Base-by-base conservation (phyloP, 2,113 vertebrate genomes). In the Alligator sinensis region DNA sequence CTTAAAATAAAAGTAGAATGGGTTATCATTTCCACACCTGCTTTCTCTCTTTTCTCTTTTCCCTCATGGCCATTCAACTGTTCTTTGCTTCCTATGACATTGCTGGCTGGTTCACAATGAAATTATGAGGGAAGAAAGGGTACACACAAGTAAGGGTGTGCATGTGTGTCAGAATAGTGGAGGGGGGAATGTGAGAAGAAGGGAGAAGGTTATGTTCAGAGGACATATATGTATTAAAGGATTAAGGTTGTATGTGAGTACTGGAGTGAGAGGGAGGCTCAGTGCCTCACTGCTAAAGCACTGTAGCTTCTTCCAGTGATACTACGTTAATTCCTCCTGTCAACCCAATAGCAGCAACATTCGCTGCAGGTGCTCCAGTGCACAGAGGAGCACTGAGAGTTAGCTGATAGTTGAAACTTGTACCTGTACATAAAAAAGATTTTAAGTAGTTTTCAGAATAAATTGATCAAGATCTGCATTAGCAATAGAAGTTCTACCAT, bases 361-460 rank as follows among this genome's bases (percentile, higher is more conserved):
- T 47, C 11, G 5, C 2, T 25, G 12, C 16, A 64, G 84, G 8
- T 60, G 87, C 16, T 4, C 19, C 4, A 11, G 11, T 72, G 47
- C 3, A 1, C 6, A 3, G 68, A 34, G 18, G 22, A 6, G 10
- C 70, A 72, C 34, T 74, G 34, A 47, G 70, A 19, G 22, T 12
- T 14, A 13, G 22, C 70, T 47, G 70, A 14, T 22, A 25, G 38
- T 9, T 3, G 24, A 75, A 0, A 82, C 72, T 61, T 21, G 64
- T 62, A 78, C 57, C 18, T 2, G 2, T 22, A 47, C 7, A 19
- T 13, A 4, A 64, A 22, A 11, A 18, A 19, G 13, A 24, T 12
- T 80, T 92, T 72, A 79, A 54, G 0, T 2, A 0, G 0, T 11
- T 47, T 88, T 59, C 80, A 22, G 0, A 0, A 63, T 54, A 28